Conservation (phyloP, 2,113 vertebrate species). For the Austrofundulus limnaeus region DNA sequence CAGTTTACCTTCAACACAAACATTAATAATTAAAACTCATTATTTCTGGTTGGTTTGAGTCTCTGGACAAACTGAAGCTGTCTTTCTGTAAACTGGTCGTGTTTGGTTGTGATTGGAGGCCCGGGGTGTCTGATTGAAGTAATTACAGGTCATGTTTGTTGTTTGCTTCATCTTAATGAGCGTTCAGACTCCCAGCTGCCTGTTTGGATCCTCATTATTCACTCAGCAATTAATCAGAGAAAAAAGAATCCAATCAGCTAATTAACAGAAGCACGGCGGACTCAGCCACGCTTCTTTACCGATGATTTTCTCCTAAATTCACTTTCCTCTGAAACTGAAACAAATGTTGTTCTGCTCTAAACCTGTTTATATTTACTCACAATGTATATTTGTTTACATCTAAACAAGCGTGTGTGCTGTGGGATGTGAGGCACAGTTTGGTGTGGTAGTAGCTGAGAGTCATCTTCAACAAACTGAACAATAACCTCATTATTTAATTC, state of each 20-base stretch:
- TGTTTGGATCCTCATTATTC: conserved; percentile 19
- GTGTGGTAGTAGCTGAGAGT: too few species aligned
- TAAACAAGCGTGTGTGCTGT: too few species aligned
- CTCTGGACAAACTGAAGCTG: not conserved
- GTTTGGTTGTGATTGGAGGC: conserved; percentile 31
- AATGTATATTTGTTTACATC: too few species aligned
- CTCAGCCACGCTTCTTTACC: not conserved
- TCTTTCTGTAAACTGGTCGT: conserved; percentile 9
- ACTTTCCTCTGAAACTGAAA: too few species aligned
- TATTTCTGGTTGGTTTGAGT: not conserved
- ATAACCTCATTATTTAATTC: too few species aligned
- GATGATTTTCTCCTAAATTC: not conserved
- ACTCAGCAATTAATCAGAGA: conserved; percentile 49
- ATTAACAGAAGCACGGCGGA: not conserved
- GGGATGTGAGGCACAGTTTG: too few species aligned
- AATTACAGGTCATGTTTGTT: conserved; percentile 44
- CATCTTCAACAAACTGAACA: too few species aligned
- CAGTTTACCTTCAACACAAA: too few species aligned
- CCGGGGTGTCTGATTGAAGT: conserved; percentile 18
- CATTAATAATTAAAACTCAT: not conserved
- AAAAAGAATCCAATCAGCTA: too few species aligned
- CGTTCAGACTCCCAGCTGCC: conserved; percentile 46
- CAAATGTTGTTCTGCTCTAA: too few species aligned
- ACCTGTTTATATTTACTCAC: too few species aligned
- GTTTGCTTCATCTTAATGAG: conserved; percentile 48